Percentiles rank a stretch among this genome's conserved stretches.
These are phyloP conservation scores for Oryctes rhinoceros DNA, from an alignment of 1,140 invertebrate genomes.

Conservation along the genomic window DNA sequence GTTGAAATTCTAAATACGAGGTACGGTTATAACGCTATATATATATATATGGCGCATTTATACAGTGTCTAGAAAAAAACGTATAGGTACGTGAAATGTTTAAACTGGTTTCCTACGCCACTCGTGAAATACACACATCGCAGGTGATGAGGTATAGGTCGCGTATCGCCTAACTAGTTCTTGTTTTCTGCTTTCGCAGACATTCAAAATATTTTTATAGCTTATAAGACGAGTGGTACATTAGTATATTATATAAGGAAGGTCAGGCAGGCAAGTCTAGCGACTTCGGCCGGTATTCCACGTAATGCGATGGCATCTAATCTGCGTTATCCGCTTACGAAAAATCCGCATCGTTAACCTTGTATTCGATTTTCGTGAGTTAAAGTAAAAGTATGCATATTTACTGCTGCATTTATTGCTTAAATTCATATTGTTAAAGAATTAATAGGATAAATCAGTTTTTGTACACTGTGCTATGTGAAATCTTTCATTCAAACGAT, in stretches of 20 bases:
- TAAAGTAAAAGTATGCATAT: not conserved
- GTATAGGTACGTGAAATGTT: not conserved
- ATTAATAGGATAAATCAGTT: too few relatives aligned
- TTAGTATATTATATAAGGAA: conserved; percentile 3
- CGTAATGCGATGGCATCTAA: not conserved
- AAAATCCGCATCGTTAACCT: not conserved
- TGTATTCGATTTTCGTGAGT: not conserved
- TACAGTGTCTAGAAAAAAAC: not conserved
- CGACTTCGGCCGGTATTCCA: not conserved
- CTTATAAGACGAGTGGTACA: not conserved
- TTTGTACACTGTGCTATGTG: too few relatives aligned
- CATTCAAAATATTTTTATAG: too few relatives aligned
- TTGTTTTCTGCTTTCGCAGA: too few relatives aligned
- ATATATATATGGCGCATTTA: not conserved
- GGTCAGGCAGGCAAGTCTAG: not conserved
- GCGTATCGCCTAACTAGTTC: too few relatives aligned
- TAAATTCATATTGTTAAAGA: too few relatives aligned
- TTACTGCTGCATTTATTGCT: too few relatives aligned
- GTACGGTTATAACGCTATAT: too few relatives aligned
- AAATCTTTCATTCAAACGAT: too few relatives aligned
- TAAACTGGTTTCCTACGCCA: not conserved
- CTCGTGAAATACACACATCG: not conserved
- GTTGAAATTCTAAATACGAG: too few relatives aligned
- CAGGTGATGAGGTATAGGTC: too few relatives aligned
- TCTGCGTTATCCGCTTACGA: not conserved